Percentiles rank a stretch among this genome's conserved stretches.
Conservation (phyloP, 1,140 invertebrate genomes). For the Drosophila nigromelanica region DNA sequence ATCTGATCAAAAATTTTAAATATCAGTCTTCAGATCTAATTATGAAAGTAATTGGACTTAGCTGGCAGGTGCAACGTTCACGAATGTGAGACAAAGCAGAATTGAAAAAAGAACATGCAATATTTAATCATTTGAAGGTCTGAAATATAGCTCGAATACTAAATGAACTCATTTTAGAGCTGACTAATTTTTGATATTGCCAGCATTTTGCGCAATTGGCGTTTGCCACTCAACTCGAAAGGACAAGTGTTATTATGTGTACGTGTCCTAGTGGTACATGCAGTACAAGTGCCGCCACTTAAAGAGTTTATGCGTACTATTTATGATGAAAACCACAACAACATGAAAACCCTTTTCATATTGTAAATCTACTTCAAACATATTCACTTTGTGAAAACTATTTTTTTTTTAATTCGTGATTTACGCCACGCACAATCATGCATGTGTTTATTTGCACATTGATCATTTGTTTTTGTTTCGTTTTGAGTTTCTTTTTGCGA, state of each 20-base stretch:
- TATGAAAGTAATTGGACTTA: no score
- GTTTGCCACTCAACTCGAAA: conserved; percentile 7
- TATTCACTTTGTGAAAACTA: no score
- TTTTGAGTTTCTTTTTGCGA: not conserved
- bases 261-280: not conserved
- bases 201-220: not conserved
- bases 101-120: not conserved
- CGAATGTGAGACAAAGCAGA: no score
- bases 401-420: not conserved
- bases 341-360: no score
- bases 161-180: not conserved
- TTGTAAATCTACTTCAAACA: no score
- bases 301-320: not conserved
- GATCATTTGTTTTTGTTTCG: not conserved
- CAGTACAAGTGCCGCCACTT: not conserved
- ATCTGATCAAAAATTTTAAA: no score
- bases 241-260: not conserved
- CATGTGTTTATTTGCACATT: conserved; percentile 26
- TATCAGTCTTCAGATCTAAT: no score
- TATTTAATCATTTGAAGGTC: no score
- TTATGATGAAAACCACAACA: not conserved
- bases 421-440: conserved; percentile 1
- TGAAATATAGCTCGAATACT: no score
- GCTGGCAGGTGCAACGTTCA: no score
- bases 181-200: not conserved